A percentile compares a stretch with the other conserved stretches of the same genome.
Evolutionary conservation across 2,113 vertebrate species (phyloP).

Genomic region (Catharus bicknelli): DNA sequence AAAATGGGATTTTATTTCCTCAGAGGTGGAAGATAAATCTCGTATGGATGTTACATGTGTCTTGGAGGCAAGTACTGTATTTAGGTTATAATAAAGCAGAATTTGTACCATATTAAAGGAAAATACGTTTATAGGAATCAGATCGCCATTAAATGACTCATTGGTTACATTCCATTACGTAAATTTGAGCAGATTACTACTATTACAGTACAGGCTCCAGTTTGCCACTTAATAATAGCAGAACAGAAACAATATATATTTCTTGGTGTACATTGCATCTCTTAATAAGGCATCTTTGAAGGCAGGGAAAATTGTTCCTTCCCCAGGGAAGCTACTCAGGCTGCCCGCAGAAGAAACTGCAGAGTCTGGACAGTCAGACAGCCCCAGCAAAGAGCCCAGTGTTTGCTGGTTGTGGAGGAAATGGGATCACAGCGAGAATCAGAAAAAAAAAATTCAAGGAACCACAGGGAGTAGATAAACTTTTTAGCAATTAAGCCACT

Average conservation of each 20-base stretch:
- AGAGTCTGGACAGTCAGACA: background rate
- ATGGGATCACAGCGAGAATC: background rate
- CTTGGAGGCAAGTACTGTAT: background rate
- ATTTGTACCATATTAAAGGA: background rate
- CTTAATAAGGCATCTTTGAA: background rate
- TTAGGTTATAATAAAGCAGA: background rate
- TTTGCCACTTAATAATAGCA: background rate
- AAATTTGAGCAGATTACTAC: background rate
- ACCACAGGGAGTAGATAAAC: background rate
- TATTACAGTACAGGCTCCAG: background rate
- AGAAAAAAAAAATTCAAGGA: background rate
- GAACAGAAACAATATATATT: accelerated
- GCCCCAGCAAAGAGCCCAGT: background rate
- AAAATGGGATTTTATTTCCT: background rate
- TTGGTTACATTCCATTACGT: background rate
- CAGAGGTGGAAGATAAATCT: background rate
- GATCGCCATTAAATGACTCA: background rate
- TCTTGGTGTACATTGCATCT: background rate
- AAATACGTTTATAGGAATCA: background rate
- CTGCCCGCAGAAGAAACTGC: background rate
- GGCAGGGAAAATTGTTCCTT: background rate
- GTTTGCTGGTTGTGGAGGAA: background rate
- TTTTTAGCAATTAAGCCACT: background rate
- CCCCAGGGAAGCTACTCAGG: background rate
- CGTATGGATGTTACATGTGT: background rate